Evolutionary conservation across 2,888 invertebrate species (phyloP), one percentile per base, ranked within the genome.

Genomic region (Anoncus sp.): DNA sequence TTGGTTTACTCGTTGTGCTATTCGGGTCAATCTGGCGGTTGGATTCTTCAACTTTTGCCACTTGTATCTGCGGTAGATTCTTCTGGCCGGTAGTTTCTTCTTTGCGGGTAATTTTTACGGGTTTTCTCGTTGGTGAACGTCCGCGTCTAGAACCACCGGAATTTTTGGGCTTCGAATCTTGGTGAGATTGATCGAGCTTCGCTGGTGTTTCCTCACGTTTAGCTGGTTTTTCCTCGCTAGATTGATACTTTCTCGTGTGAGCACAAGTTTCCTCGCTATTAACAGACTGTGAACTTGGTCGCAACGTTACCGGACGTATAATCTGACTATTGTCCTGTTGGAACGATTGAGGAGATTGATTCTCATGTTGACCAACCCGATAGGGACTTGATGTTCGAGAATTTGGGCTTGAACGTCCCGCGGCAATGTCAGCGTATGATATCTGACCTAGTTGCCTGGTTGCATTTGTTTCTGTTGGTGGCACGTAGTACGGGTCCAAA

Each of bases 401-500:
- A 76, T 86, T 89, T 20, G 92, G 92, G 84, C 91, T 92, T 70
- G 91, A 92, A 87, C 92, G 89, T 84, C 95, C 94, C 87, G 95
- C 94, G 87, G 95, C 93, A 88, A 96, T 95, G 90, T 94, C 95
- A 84, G 95, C 95, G 92, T 95, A 96, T 16, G 92, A 91, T 69
- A 87, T 83, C 71, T 85, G 81, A 77, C 84, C 84, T 20, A 78
- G 75, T 84, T 91, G 92, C 83, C 92, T 89, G 86, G 91, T 90
- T 86, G 92, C 91, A 88, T 92, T 91, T 87, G 92, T 92, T 81
- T 92, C 91, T 84, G 90, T 90, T 90, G 93, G 92, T 91, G 92
- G 92, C 90, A 93, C 92, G 92, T 92, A 93, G 93, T 95, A 94
- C 87, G 96, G 96, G 93, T 97, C 97, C 93, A 95, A 92, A 91